phyloP scores from a whole-genome alignment of 2,888 invertebrate genomes.

The Amphiduros pacificus region DNA sequence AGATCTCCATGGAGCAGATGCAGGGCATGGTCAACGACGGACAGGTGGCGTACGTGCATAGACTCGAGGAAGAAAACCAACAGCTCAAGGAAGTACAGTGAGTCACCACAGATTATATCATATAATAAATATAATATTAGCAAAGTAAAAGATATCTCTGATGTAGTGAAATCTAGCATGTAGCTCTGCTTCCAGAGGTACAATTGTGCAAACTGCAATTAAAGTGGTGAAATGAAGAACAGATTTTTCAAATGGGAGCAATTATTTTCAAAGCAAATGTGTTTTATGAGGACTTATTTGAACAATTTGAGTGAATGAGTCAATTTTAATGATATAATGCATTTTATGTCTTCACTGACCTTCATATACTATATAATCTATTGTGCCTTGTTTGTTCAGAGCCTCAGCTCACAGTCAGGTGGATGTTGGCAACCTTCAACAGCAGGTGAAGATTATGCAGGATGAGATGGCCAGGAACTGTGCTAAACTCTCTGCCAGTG shows the following conservation, averaged over 20 bases:
- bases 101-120: neutral
- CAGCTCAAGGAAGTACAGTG: conserved; percentile 39
- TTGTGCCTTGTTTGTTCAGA: neutral
- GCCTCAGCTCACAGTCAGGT: neutral
- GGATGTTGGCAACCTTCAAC: conserved; percentile 29
- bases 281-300: too few species aligned
- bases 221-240: too few species aligned
- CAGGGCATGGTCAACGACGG: conserved; percentile 4
- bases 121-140: neutral
- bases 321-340: neutral
- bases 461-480: conserved; percentile 47
- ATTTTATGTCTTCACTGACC: neutral
- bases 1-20: conserved; percentile 43
- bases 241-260: too few species aligned
- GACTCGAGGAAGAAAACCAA: conserved; percentile 41
- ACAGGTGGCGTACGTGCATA: conserved; percentile 2
- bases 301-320: too few species aligned
- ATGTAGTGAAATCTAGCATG: too few species aligned
- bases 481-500: conserved; percentile 39
- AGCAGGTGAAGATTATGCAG: conserved; percentile 48
- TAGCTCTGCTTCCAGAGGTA: too few species aligned
- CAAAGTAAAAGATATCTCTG: neutral
- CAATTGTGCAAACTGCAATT: too few species aligned
- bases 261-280: too few species aligned
- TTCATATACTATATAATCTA: too few species aligned